Evolutionary conservation across 2,113 vertebrate species (phyloP), one percentile per base, ranked within the genome.

Genomic region (Callipepla squamata): DNA sequence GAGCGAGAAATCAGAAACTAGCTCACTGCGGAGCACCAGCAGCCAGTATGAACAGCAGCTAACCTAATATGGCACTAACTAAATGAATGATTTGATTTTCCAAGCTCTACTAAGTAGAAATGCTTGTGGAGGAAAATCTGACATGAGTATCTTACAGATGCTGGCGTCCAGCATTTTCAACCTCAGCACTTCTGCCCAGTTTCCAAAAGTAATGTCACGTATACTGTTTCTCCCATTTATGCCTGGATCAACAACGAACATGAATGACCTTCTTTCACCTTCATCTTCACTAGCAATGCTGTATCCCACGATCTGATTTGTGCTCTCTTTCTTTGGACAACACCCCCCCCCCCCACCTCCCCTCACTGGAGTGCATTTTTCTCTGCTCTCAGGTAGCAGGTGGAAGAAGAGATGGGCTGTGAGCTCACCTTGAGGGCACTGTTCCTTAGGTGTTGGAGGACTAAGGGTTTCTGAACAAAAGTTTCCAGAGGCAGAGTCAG

Each of bases 321-420:
- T 36, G 25, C 7, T 80, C 6, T 67, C 23, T 66, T 48, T 61
- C 61, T 72, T 58, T 87, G 78, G 15, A 53, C 8, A 40, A 40
- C 40, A 13, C 40, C 40, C 40, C 58, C 32, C 53, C 75, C 38
- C 69, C 9, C 25, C 51, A 10, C 34, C 57, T 11, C 26, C 48
- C 28, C 19, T 8, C 38, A 58, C 58, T 3, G 6, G 55, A 70
- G 20, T 11, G 65, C 23, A 45, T 66, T 38, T 5, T 58, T 58
- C 26, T 0, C 0, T 34, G 14, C 58, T 73, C 55, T 69, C 3
- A 5, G 36, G 53, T 13, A 3, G 1, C 7, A 66, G n/a, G 10
- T 30, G 91, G 59, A 79, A 87, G n/a, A 18, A 90, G 55, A 62
- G 40, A 66, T 8, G 3, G 9, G 8, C 6, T 74, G 15, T 0